Conservation (phyloP, 1,140 invertebrate species). For the Sycobia sp. region DNA sequence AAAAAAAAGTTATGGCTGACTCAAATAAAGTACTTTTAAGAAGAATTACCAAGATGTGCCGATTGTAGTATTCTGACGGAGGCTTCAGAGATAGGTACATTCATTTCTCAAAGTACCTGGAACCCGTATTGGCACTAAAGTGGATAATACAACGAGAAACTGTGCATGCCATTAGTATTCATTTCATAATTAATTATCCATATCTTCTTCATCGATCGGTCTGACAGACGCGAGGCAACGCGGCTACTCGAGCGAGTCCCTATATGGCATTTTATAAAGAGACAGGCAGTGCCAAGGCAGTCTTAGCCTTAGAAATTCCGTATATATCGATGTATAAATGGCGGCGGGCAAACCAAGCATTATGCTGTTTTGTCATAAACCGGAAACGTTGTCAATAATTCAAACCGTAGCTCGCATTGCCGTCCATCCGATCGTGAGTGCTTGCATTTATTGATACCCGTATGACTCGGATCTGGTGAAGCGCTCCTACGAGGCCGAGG, state of each 20-base stretch:
- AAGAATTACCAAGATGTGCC: too few relatives aligned
- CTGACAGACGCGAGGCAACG: too few relatives aligned
- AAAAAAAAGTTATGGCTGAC: too few relatives aligned
- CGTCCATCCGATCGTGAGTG: not conserved
- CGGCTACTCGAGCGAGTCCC: not conserved
- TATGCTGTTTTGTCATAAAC: slow-evolving; percentile 19
- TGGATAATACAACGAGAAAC: too few relatives aligned
- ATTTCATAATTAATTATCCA: slow-evolving; percentile 4
- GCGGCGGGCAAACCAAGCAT: slow-evolving; percentile 16
- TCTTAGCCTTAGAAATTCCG: not conserved
- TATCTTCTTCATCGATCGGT: not conserved
- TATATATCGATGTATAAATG: slow-evolving; percentile 16
- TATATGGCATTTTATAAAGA: not conserved
- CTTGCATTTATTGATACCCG: too few relatives aligned
- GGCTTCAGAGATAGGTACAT: too few relatives aligned
- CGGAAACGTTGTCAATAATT: slow-evolving; percentile 30
- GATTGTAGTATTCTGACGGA: too few relatives aligned
- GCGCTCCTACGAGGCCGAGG: too few relatives aligned
- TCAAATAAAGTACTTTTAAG: too few relatives aligned
- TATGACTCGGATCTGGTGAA: too few relatives aligned
- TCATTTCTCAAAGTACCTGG: too few relatives aligned
- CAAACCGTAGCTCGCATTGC: not conserved
- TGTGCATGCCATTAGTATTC: not conserved
- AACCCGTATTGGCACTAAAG: too few relatives aligned
- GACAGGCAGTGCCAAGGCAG: not conserved